A percentile compares a stretch with the other conserved stretches of the same genome.
phyloP scores from a whole-genome alignment of 2,113 vertebrate species.

The Camarhynchus parvulus region DNA sequence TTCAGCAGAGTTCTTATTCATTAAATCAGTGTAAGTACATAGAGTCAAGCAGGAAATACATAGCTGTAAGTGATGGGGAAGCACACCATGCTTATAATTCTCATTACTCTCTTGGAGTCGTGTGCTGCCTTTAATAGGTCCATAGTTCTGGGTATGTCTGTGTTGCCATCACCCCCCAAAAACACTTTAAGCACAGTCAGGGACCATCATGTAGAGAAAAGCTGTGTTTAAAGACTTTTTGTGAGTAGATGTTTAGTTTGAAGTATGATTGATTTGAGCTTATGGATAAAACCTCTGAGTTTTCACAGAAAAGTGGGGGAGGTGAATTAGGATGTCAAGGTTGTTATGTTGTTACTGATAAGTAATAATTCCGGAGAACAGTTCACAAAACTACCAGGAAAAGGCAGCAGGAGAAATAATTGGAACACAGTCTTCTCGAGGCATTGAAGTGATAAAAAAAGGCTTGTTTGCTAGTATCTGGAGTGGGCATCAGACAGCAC shows the following conservation, averaged over 20 bases:
- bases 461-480: background rate
- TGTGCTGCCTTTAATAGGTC: background rate
- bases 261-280: background rate
- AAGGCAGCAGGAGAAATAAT: background rate
- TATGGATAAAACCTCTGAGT: background rate
- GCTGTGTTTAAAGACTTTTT: background rate
- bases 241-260: background rate
- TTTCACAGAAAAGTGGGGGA: background rate
- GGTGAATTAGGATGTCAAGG: background rate
- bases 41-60: background rate
- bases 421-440: background rate
- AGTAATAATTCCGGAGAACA: background rate
- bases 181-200: background rate
- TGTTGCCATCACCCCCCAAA: background rate
- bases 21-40: background rate
- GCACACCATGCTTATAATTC: background rate
- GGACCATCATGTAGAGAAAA: background rate
- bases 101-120: background rate
- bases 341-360: background rate
- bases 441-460: background rate
- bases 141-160: background rate
- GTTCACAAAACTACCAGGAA: background rate
- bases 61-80: background rate
- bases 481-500: background rate
- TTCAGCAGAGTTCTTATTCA: background rate